Evolutionary conservation across 2,888 invertebrate species (phyloP).

Genomic region (Hipparchia sbordonii): DNA sequence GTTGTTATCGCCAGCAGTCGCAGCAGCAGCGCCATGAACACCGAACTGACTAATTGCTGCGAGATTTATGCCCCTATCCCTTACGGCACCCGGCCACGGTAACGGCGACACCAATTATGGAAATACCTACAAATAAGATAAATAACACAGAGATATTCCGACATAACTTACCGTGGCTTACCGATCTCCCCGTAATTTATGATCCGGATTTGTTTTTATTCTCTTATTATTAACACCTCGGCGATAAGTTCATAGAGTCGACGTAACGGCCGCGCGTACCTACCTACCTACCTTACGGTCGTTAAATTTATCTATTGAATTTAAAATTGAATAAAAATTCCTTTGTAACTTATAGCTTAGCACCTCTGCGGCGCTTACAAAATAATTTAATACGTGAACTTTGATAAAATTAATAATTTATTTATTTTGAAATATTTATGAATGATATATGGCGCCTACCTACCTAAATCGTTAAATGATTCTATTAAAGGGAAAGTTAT

Average conservation of each 20-base stretch:
- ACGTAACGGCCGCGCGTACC: background rate
- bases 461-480: background rate
- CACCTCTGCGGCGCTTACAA: slow-evolving; percentile 14
- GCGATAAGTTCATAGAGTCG: slow-evolving; percentile 25
- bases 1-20: slow-evolving; percentile 35
- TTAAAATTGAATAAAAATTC: slow-evolving; percentile 39
- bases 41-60: slow-evolving; percentile 42
- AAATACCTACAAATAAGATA: slow-evolving; percentile 41
- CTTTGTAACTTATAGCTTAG: slow-evolving; percentile 23
- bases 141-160: slow-evolving; percentile 36
- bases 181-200: slow-evolving; percentile 30
- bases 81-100: slow-evolving; percentile 23
- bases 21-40: slow-evolving; percentile 29
- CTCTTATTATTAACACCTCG: slow-evolving; percentile 37
- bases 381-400: slow-evolving; percentile 18
- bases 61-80: slow-evolving; percentile 35
- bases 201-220: slow-evolving; percentile 32
- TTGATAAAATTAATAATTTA: slow-evolving; percentile 1
- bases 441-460: background rate
- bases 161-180: slow-evolving; percentile 26
- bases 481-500: background rate
- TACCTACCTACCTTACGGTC: background rate
- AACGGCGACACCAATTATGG: slow-evolving; percentile 38
- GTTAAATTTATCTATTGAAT: slow-evolving; percentile 33
- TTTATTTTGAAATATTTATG: background rate